Conservation (phyloP, 2,888 invertebrate species). For the Quadroppia sp. region DNA sequence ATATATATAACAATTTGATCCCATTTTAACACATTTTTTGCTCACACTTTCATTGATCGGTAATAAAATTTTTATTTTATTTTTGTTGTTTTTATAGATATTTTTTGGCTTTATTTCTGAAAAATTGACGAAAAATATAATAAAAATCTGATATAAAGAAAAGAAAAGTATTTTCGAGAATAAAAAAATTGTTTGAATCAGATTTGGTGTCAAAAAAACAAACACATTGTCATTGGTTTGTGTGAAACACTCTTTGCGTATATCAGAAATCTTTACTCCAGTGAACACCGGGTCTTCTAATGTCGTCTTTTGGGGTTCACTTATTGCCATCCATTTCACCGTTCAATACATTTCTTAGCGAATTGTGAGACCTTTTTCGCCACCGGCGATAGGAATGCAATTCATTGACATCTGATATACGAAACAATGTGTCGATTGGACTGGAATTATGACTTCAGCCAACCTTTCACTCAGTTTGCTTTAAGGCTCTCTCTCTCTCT, state of each 20-base stretch:
- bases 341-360: not conserved
- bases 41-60: not conserved
- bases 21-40: not conserved
- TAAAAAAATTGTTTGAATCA: not conserved
- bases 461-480: too few species aligned
- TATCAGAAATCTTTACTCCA: not conserved
- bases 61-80: not conserved
- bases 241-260: not conserved
- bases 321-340: not conserved
- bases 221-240: not conserved
- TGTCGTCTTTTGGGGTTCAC: not conserved
- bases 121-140: not conserved
- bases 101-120: not conserved
- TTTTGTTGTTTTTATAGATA: not conserved
- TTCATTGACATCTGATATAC: not conserved
- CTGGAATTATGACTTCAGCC: slow-evolving; percentile 6
- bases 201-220: not conserved
- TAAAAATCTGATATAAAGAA: not conserved
- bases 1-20: not conserved
- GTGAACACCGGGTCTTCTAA: not conserved
- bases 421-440: slow-evolving; percentile 26
- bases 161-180: not conserved
- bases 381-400: not conserved
- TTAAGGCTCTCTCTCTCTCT: too few species aligned
- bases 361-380: not conserved